Evolutionary conservation across 2,113 vertebrate species (phyloP).

Genomic region (Spea multiplicata): DNA sequence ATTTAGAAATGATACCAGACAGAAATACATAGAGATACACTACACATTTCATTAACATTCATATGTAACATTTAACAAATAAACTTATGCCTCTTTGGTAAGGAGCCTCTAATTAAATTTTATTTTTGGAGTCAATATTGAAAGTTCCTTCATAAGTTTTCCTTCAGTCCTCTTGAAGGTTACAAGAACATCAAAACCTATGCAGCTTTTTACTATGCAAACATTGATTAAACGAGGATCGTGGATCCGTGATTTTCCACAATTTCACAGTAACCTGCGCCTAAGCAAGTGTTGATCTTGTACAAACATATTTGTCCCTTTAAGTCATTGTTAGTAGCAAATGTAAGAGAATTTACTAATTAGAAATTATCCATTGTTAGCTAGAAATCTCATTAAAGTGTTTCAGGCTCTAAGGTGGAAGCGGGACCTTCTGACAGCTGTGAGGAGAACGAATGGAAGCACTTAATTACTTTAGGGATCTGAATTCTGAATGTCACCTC

Average conservation of each 20-base stretch:
- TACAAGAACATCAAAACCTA: no score
- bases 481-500: slow-evolving; percentile 39
- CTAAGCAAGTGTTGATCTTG: slow-evolving; percentile 10
- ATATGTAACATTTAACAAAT: no score
- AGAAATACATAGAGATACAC: no score
- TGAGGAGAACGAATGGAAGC: slow-evolving; percentile 1
- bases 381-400: slow-evolving; percentile 43
- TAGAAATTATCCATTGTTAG: slow-evolving; percentile 34
- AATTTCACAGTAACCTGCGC: slow-evolving; percentile 12
- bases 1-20: no score
- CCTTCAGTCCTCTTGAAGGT: no score
- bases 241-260: slow-evolving; percentile 22
- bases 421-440: slow-evolving; percentile 6
- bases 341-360: slow-evolving; percentile 33
- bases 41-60: no score
- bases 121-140: no score
- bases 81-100: no score
- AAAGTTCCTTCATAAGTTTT: no score
- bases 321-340: slow-evolving; percentile 31
- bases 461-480: slow-evolving; percentile 35
- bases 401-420: slow-evolving; percentile 28
- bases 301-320: slow-evolving; percentile 27
- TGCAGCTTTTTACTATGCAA: no score
- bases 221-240: slow-evolving; percentile 12
- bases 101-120: no score